phyloP scores from a whole-genome alignment of 2,888 invertebrate genomes.

The Rhagophthalmus giganteus region DNA sequence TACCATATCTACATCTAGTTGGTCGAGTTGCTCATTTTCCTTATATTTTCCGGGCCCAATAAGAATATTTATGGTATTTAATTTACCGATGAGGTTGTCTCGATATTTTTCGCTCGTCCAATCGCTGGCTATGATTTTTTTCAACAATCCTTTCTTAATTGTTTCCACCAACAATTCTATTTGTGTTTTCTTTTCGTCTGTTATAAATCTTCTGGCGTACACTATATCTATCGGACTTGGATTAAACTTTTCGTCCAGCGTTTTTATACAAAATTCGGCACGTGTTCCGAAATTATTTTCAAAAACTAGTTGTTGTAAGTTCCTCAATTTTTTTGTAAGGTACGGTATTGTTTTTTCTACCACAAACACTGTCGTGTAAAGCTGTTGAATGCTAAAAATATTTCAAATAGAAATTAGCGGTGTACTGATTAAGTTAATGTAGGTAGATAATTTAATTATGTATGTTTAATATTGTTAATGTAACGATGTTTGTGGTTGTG shows the following conservation, averaged over 20 bases:
- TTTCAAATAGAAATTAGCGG: background rate
- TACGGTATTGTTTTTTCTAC: background rate
- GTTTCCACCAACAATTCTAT: conserved; percentile 32
- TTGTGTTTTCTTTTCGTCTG: conserved; percentile 14
- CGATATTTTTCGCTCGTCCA: conserved; percentile 39
- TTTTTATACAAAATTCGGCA: background rate
- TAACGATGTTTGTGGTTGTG: too few species aligned
- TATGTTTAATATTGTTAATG: too few species aligned
- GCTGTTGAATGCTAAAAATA: background rate
- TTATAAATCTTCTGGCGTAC: conserved; percentile 21
- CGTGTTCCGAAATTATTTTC: background rate
- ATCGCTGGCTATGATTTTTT: conserved; percentile 1
- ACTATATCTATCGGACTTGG: conserved; percentile 8
- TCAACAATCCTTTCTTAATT: conserved; percentile 30
- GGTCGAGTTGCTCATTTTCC: background rate
- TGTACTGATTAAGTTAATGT: background rate
- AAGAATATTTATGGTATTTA: conserved; percentile 28
- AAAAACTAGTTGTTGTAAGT: background rate
- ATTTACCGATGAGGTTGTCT: conserved; percentile 26
- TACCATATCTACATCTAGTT: background rate
- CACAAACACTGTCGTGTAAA: background rate
- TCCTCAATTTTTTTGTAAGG: background rate
- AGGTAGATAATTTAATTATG: too few species aligned
- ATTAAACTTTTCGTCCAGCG: background rate
- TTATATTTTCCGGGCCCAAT: conserved; percentile 8